Evolutionary conservation across 1,140 invertebrate genomes (phyloP).

Genomic region (Scaptomyza hsui): DNA sequence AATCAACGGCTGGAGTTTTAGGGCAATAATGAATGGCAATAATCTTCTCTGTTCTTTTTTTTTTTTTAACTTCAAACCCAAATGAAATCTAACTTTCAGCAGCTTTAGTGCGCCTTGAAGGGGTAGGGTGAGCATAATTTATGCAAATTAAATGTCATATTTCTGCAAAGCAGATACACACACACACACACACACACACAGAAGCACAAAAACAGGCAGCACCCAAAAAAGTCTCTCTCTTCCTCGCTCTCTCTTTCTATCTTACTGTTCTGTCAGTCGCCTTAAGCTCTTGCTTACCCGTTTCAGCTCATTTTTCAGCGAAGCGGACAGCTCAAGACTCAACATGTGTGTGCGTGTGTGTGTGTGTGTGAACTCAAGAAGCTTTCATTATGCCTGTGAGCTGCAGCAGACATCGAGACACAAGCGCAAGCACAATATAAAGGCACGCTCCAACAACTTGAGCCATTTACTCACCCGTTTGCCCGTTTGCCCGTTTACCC

Average conservation of each 20-base stretch:
- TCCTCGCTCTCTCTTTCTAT: too few relatives aligned
- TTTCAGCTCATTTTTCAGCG: slow-evolving; percentile 52
- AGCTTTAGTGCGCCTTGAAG: background rate
- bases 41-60: background rate
- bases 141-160: slow-evolving; percentile 58
- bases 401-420: slow-evolving; percentile 23
- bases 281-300: background rate
- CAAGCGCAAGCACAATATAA: slow-evolving; percentile 29
- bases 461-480: slow-evolving; percentile 34
- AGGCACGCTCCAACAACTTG: slow-evolving; percentile 44
- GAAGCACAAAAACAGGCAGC: too few relatives aligned
- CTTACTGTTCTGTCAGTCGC: background rate
- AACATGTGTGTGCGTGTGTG: slow-evolving; percentile 6
- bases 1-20: slow-evolving; percentile 15
- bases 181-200: slow-evolving; percentile 15
- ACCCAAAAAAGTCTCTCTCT: background rate
- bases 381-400: slow-evolving; percentile 36
- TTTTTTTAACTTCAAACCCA: background rate
- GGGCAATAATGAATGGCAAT: slow-evolving; percentile 36
- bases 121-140: slow-evolving; percentile 29
- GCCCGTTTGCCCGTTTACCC: slow-evolving; percentile 4
- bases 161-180: slow-evolving; percentile 38
- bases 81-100: slow-evolving; percentile 17
- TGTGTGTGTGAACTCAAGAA: slow-evolving; percentile 9
- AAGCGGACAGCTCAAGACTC: slow-evolving; percentile 46